Conservation (phyloP, 1,140 invertebrate genomes). For the Spodoptera litura region DNA sequence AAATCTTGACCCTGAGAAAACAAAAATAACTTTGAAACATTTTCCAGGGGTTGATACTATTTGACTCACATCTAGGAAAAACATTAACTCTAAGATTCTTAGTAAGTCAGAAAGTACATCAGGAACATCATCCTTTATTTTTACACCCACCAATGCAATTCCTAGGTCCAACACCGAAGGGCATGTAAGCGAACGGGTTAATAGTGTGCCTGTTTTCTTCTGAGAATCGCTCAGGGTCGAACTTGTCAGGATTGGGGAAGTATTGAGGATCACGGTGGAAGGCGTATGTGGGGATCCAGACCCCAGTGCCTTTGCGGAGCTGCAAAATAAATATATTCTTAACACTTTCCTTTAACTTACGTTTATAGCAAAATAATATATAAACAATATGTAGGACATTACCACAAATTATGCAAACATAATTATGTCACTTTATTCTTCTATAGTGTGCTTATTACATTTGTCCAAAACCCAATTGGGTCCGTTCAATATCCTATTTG, state of each 20-base stretch:
- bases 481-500: no score
- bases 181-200: slow-evolving; percentile 82
- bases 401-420: no score
- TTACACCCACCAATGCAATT: slow-evolving; percentile 88
- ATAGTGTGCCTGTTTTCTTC: slow-evolving; percentile 82
- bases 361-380: no score
- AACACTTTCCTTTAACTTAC: slow-evolving; percentile 20
- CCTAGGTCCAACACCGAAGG: slow-evolving; percentile 87
- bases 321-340: slow-evolving; percentile 54
- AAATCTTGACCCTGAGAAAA: slow-evolving; percentile 73
- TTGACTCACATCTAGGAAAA: no score
- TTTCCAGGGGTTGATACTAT: no score
- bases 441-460: no score
- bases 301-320: slow-evolving; percentile 63
- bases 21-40: background rate
- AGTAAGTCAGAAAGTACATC: no score
- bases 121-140: no score
- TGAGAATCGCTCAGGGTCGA: slow-evolving; percentile 86
- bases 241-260: slow-evolving; percentile 84
- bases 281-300: slow-evolving; percentile 76
- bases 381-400: no score
- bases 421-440: no score
- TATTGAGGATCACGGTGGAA: slow-evolving; percentile 85
- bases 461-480: no score
- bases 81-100: no score